Conservation (phyloP, 92 coral and sea anemone species). For the Porites evermanni region DNA sequence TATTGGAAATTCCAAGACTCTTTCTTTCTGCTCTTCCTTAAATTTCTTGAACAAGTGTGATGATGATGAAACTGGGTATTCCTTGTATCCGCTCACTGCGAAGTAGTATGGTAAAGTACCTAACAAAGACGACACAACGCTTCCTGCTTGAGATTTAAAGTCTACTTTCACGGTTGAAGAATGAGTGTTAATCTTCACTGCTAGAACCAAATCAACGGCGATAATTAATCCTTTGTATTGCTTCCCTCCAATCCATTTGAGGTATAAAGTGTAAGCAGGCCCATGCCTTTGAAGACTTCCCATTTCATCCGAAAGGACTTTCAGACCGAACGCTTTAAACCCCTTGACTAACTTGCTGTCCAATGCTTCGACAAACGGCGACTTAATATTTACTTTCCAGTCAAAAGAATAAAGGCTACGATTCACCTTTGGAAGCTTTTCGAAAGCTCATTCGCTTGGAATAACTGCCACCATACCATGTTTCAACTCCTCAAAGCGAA, state of each 20-base stretch:
- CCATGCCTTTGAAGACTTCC: not conserved
- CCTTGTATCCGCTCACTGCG: too few species aligned
- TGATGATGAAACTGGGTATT: not conserved
- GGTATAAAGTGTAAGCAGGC: slow-evolving; percentile 25
- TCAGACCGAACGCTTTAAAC: slow-evolving; percentile 41
- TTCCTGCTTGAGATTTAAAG: slow-evolving; percentile 2
- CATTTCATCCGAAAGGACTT: not conserved
- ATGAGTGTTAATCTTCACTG: slow-evolving; percentile 35
- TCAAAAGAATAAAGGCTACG: not conserved
- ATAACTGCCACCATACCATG: not conserved
- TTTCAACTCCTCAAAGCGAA: slow-evolving; percentile 1
- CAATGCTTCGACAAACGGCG: slow-evolving; percentile 30
- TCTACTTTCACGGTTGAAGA: slow-evolving; percentile 1
- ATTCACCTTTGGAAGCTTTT: not conserved
- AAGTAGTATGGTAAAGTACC: slow-evolving; percentile 6
- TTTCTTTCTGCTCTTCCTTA: not conserved
- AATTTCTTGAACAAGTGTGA: not conserved
- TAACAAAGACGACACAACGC: not conserved
- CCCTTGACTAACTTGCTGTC: slow-evolving; percentile 17
- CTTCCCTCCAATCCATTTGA: slow-evolving; percentile 26
- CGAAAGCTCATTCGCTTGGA: not conserved
- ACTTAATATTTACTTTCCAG: slow-evolving; percentile 11
- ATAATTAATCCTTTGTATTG: slow-evolving; percentile 18
- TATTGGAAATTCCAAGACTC: not conserved
- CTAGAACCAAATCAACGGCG: slow-evolving; percentile 36